phyloP scores from a whole-genome alignment of 2,797 vertebrate genomes.

The Austrolebias charrua region DNA sequence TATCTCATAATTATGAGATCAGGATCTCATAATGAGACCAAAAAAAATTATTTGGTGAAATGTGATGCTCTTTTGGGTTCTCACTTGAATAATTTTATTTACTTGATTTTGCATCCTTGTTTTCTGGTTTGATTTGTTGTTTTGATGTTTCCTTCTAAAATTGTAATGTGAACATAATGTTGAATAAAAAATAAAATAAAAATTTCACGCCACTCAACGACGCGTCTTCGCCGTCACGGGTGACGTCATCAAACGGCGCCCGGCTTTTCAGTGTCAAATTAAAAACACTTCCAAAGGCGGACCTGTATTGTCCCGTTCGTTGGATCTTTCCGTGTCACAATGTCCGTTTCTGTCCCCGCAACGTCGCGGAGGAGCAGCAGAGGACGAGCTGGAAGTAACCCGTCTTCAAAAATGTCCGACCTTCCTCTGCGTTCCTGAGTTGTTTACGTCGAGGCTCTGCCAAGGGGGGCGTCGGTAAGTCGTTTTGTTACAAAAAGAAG shows the following conservation, averaged over 20 bases:
- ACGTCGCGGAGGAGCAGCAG: too few species aligned
- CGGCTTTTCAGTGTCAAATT: slow-evolving; percentile 69
- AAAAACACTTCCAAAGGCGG: slow-evolving; percentile 57
- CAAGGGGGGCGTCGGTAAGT: slow-evolving; percentile 45
- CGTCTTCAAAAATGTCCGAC: not conserved
- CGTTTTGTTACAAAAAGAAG: not conserved
- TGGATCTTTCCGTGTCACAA: not conserved
- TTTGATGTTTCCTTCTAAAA: too few species aligned
- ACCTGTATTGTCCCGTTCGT: not conserved
- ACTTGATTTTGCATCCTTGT: too few species aligned
- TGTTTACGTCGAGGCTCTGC: slow-evolving; percentile 56
- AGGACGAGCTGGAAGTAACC: not conserved
- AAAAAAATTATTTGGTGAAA: too few species aligned
- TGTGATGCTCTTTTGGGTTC: too few species aligned
- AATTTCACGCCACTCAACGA: too few species aligned
- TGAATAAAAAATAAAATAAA: too few species aligned
- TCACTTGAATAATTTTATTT: too few species aligned
- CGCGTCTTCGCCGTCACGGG: not conserved
- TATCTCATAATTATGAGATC: too few species aligned
- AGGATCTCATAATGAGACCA: too few species aligned
- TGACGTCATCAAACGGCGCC: slow-evolving; percentile 48
- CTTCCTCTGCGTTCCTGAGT: slow-evolving; percentile 42
- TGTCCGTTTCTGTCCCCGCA: not conserved
- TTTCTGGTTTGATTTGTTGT: too few species aligned
- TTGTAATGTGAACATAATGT: too few species aligned